Evolutionary conservation across 2,113 vertebrate species (phyloP).

Genomic region (Clarias gariepinus): DNA sequence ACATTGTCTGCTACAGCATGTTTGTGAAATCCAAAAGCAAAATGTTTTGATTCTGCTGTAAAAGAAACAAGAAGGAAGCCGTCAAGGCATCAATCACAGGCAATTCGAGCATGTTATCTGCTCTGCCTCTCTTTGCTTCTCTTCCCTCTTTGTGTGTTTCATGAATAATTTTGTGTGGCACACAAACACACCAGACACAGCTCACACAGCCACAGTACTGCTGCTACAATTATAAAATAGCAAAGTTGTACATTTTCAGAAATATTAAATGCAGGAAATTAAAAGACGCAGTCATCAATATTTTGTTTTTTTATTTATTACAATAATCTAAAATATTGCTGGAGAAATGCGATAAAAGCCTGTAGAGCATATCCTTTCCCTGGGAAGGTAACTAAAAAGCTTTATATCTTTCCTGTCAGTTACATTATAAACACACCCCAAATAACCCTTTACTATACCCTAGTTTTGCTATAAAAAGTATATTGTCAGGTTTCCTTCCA

Average conservation of each 20-base stretch:
- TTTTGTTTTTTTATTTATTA: neutral
- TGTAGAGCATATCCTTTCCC: neutral
- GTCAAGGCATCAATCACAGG: slow-evolving; percentile 66
- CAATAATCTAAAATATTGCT: neutral
- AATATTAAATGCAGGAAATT: neutral
- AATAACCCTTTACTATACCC: neutral
- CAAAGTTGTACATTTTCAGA: neutral
- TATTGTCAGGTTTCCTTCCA: no score
- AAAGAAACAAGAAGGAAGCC: slow-evolving; percentile 57
- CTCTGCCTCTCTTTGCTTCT: slow-evolving; percentile 21
- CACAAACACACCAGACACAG: slow-evolving; percentile 54
- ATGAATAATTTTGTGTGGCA: slow-evolving; percentile 59
- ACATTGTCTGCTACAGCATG: slow-evolving; percentile 58
- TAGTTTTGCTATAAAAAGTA: neutral
- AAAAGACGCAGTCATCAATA: neutral
- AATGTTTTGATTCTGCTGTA: slow-evolving; percentile 66
- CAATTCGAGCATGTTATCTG: slow-evolving; percentile 61
- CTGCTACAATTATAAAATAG: neutral
- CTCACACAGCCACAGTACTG: slow-evolving; percentile 19
- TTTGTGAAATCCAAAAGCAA: slow-evolving; percentile 66
- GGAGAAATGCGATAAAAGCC: neutral
- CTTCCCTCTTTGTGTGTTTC: slow-evolving; percentile 31
- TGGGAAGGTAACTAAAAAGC: no score
- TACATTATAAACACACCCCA: neutral
- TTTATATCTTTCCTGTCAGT: neutral